Conservation (phyloP, 2,113 vertebrate species). For the Laticauda laticaudata region DNA sequence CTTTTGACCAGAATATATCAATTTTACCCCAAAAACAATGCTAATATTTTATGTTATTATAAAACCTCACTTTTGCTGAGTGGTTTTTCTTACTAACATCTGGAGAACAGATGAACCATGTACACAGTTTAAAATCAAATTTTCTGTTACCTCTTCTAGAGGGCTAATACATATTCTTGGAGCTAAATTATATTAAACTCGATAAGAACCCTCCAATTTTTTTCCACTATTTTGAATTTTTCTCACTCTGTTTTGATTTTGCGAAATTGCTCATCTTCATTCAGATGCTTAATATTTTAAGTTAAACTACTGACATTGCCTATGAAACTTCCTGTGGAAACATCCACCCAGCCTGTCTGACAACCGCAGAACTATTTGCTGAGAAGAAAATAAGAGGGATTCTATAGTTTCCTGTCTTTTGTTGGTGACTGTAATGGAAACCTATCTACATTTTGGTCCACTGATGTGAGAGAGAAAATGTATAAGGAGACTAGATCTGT, state of each 20-base stretch:
- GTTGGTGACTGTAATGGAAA: background rate
- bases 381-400: background rate
- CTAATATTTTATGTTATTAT: background rate
- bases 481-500: background rate
- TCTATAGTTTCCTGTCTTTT: background rate
- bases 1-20: background rate
- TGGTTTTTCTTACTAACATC: background rate
- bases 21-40: background rate
- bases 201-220: background rate
- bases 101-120: background rate
- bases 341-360: background rate
- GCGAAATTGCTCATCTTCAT: background rate
- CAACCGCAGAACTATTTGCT: background rate
- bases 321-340: background rate
- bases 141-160: background rate
- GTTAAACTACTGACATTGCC: background rate
- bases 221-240: background rate
- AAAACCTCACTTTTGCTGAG: background rate
- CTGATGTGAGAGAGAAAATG: background rate
- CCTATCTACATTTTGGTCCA: background rate
- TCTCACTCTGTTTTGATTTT: background rate
- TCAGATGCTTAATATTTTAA: background rate
- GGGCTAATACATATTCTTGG: background rate
- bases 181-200: background rate
- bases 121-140: background rate